Evolutionary conservation across 2,113 vertebrate species (phyloP).

Genomic region (Lagopus leucura): DNA sequence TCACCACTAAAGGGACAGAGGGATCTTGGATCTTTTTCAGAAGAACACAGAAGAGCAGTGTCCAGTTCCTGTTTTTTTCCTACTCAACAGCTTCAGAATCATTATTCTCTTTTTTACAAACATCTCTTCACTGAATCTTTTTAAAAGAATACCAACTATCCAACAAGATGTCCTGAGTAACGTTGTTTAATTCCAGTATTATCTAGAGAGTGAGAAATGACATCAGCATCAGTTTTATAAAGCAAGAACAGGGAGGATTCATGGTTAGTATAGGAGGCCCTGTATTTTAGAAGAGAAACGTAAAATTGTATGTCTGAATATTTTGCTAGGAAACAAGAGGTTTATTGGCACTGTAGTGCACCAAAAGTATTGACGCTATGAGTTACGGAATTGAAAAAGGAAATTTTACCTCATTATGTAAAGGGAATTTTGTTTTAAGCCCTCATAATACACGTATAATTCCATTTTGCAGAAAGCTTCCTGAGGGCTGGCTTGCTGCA

Average conservation of each 20-base stretch:
- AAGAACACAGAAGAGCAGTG: not conserved
- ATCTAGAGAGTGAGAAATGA: not conserved
- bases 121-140: not conserved
- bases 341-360: not conserved
- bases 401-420: not conserved
- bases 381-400: not conserved
- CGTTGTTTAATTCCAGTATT: not conserved
- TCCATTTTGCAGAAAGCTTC: conserved; percentile 33
- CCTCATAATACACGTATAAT: not conserved
- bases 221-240: not conserved
- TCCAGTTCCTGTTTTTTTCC: not conserved
- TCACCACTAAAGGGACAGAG: not conserved
- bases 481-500: not conserved
- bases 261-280: not conserved
- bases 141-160: not conserved
- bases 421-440: not conserved
- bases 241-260: not conserved
- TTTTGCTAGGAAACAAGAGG: not conserved
- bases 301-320: not conserved
- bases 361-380: not conserved
- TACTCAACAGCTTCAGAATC: not conserved
- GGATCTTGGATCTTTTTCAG: not conserved
- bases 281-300: not conserved
- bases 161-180: not conserved
- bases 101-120: not conserved